Conservation (phyloP, 2,797 vertebrate species). For the Onychomys arenicola region DNA sequence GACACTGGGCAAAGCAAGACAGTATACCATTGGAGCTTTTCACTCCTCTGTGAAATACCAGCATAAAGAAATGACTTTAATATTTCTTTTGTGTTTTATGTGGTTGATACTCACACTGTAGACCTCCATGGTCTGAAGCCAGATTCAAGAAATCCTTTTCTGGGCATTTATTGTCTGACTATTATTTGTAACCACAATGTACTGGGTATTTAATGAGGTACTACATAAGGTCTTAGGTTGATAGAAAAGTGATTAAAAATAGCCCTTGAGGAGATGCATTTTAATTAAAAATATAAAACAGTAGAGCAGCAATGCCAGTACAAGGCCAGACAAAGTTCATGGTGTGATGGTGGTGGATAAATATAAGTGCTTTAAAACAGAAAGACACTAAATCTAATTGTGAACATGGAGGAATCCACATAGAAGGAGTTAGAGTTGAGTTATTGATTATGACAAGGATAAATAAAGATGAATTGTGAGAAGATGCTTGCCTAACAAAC, state of each 20-base stretch:
- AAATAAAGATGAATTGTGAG: not conserved
- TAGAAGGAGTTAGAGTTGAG: not conserved
- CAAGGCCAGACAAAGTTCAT: not conserved
- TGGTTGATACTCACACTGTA: not conserved
- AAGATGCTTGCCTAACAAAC: not conserved
- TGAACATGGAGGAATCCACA: not conserved
- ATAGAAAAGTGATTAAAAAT: not conserved
- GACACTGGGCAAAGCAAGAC: not conserved
- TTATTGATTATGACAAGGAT: not conserved
- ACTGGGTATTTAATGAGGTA: not conserved
- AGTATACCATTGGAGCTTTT: not conserved
- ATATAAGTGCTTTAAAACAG: not conserved
- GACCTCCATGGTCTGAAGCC: not conserved
- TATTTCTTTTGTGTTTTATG: conserved; percentile 19
- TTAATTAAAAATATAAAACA: conserved; percentile 17
- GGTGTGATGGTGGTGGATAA: not conserved
- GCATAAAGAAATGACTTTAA: not conserved
- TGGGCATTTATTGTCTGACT: not conserved
- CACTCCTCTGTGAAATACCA: not conserved
- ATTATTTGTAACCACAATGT: conserved; percentile 4
- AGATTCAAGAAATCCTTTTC: conserved; percentile 1
- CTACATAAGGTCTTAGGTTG: not conserved
- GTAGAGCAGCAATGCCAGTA: not conserved
- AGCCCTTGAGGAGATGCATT: not conserved
- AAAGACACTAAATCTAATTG: not conserved